A percentile compares a stretch with the other conserved stretches of the same genome.
Conservation (phyloP, 2,113 vertebrate species). For the Neopipo cinnamomea region DNA sequence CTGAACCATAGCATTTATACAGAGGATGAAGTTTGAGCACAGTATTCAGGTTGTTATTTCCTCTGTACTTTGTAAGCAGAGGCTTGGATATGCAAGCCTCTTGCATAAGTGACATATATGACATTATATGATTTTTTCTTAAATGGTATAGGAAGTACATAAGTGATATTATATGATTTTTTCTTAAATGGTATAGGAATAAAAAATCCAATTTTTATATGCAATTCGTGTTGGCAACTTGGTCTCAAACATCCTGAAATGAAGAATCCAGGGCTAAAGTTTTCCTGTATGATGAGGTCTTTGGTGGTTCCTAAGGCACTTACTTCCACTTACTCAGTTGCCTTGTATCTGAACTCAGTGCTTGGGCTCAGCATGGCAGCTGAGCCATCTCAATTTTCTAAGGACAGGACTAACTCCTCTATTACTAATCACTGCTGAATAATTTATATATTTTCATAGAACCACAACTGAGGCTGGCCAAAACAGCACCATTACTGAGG, state of each 20-base stretch:
- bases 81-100: neutral
- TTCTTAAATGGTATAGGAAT: neutral
- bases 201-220: neutral
- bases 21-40: neutral
- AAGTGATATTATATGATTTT: neutral
- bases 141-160: neutral
- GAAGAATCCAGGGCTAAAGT: neutral
- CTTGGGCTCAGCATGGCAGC: neutral
- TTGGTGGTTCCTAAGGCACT: neutral
- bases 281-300: neutral
- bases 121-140: neutral
- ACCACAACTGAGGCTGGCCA: neutral
- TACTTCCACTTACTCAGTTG: neutral
- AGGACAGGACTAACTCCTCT: neutral
- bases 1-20: neutral
- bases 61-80: neutral
- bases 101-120: too few species aligned
- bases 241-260: neutral
- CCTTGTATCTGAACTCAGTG: neutral
- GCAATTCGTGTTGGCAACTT: rapidly evolving
- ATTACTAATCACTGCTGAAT: neutral
- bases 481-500: neutral
- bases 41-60: neutral
- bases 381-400: neutral
- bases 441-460: neutral